Base-by-base conservation (phyloP, 2,797 vertebrate genomes). In the Chaenodraco wilsoni region DNA sequence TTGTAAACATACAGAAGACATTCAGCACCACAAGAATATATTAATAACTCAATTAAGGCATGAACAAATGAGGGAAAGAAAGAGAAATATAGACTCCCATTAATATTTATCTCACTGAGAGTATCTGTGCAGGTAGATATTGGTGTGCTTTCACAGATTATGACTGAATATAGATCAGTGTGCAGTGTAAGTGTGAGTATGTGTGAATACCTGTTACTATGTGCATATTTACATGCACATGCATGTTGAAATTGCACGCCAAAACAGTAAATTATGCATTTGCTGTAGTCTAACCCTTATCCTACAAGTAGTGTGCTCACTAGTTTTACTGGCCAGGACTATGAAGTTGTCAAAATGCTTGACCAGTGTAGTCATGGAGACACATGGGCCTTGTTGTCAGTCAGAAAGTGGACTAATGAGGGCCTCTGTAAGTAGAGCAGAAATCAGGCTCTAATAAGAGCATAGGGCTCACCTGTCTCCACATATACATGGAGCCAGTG, bases 1-100 rank as follows among this genome's bases (percentile, higher is more conserved):
- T 92, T 93, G 92, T 92, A 92, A 91, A 92, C 91, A 92, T 84
- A 92, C 85, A 89, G 85, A 80, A 74, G 74, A 90, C 89, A 87
- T 84, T 91, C 90, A 92, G 92, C 91, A 93, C 92, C 91, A 85
- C 74, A 37, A 68, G 52, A 79, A 85, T 87, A 84, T 80, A 75
- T 82, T 63, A 68, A 74, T 43, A 89, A 92, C 78, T 88, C 55
- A 91, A 87, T 89, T 88, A 91, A 93, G 91, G 91, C 91, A 91
- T 93, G 87, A 80, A 82, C 79, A 78, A 81, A 79, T 44, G 69
- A 78, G 61, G 69, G 57, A 78, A 83, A 67, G 11, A 72, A 82
- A 64, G 43, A 79, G 7, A 79, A 80, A 75, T 57, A 65, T 60
- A 76, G 44, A 82, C 43, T 62, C 77, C 31, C 63, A 61, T 71